Conservation (phyloP, 1,140 invertebrate species). For the Arion vulgaris region DNA sequence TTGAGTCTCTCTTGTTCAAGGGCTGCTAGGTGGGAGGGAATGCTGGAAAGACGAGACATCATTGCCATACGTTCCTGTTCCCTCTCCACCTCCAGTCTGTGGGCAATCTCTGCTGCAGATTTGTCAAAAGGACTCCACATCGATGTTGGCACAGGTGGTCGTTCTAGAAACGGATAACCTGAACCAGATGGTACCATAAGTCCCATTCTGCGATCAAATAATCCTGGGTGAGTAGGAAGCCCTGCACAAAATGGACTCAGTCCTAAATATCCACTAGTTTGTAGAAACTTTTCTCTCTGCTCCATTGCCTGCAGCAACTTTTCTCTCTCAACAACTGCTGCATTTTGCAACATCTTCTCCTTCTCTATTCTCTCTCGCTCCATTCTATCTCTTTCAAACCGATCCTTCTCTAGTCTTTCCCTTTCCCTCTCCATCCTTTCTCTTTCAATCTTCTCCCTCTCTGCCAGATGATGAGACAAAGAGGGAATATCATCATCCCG, state of each 20-base stretch:
- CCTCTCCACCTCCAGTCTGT: conserved; percentile 56
- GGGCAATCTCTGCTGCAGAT: conserved; percentile 45
- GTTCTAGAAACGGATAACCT: conserved; percentile 44
- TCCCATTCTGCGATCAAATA: conserved; percentile 7
- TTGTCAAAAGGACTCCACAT: conserved; percentile 63
- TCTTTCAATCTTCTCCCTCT: conserved; percentile 35
- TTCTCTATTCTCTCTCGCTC: conserved; percentile 36
- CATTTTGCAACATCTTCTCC: conserved; percentile 32
- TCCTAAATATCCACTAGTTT: conserved; percentile 20
- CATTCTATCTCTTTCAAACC: conserved; percentile 32
- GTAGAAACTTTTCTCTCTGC: conserved; percentile 32
- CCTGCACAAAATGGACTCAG: conserved; percentile 16
- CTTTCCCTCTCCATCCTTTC: conserved; percentile 24
- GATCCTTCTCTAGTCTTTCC: conserved; percentile 26
- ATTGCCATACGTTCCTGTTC: conserved; percentile 52
- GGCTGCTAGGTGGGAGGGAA: conserved; percentile 41
- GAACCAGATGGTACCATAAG: conserved; percentile 30
- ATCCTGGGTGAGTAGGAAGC: conserved; percentile 25
- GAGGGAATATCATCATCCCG: conserved; percentile 50
- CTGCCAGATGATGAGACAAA: conserved; percentile 5
- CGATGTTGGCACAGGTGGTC: conserved; percentile 45
- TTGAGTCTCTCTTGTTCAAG: conserved; percentile 58
- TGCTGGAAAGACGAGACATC: conserved; percentile 39
- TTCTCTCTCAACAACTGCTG: conserved; percentile 37
- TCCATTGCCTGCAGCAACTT: conserved; percentile 43